These are phyloP conservation scores for Deilephila elpenor DNA, from an alignment of 2,888 invertebrate species.

Conservation along the genomic window DNA sequence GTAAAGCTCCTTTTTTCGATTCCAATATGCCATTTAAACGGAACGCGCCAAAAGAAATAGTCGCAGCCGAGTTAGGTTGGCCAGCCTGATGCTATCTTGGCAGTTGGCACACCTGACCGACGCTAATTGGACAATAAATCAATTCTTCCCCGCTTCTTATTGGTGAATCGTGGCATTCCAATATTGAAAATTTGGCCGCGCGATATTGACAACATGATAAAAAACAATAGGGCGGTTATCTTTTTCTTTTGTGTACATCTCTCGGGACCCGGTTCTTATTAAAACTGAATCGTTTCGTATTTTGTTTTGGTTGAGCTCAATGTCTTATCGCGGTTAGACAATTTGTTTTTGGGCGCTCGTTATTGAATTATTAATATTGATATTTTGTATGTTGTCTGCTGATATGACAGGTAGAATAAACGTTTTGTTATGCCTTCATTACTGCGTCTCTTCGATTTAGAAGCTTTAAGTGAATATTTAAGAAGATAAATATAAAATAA, in stretches of 20 bases:
- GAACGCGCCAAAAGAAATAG: constrained; percentile 81
- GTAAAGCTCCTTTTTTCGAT: constrained; percentile 82
- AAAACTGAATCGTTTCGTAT: constrained; percentile 75
- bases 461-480: background rate
- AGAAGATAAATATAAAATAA: background rate
- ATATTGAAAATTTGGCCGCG: constrained; percentile 85
- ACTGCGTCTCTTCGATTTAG: background rate
- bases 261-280: constrained; percentile 79
- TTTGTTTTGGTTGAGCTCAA: constrained; percentile 75
- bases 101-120: constrained; percentile 85
- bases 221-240: constrained; percentile 82
- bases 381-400: constrained; percentile 54
- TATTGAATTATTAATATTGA: constrained; percentile 80
- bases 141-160: constrained; percentile 84
- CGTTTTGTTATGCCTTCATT: constrained; percentile 26
- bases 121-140: constrained; percentile 86
- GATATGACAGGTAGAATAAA: constrained; percentile 53
- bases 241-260: constrained; percentile 84
- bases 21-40: constrained; percentile 83
- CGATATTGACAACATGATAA: constrained; percentile 85
- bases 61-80: constrained; percentile 80
- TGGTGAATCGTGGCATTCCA: constrained; percentile 84
- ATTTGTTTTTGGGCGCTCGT: constrained; percentile 81
- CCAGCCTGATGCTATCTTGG: constrained; percentile 84
- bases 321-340: constrained; percentile 81